Conservation (phyloP, 1,140 invertebrate species). For the Cylas formicarius region DNA sequence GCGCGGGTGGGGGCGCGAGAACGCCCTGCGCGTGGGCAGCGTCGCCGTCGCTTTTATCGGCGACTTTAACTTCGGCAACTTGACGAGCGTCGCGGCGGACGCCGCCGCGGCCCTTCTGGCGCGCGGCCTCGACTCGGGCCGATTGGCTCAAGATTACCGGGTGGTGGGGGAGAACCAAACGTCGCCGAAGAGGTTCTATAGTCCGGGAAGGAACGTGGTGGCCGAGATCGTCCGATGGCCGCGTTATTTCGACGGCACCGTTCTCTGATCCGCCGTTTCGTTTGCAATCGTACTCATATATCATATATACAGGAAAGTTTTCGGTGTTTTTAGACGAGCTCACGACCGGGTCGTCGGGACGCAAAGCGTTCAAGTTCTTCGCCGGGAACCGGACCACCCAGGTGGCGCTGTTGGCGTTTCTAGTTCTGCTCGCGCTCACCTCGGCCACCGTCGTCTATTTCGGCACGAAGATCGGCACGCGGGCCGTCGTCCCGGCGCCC, state of each 20-base stretch:
- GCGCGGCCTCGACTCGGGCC: constrained; percentile 37
- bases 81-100: constrained; percentile 34
- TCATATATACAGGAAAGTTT: no score
- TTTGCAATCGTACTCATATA: no score
- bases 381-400: no score
- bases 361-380: no score
- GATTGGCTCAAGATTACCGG: constrained; percentile 41
- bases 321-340: no score
- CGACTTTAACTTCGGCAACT: constrained; percentile 36
- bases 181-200: constrained; percentile 29
- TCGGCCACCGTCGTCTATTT: not conserved
- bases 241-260: constrained; percentile 24
- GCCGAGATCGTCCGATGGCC: constrained; percentile 35
- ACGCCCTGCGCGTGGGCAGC: constrained; percentile 45
- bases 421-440: not conserved
- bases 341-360: no score
- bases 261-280: no score
- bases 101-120: constrained; percentile 26
- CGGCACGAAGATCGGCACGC: not conserved
- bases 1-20: constrained; percentile 52
- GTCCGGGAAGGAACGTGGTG: constrained; percentile 37
- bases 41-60: constrained; percentile 46
- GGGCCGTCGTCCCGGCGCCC: not conserved
- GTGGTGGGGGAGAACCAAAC: constrained; percentile 46
- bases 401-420: constrained; percentile 4